Base-by-base conservation (phyloP, 2,797 vertebrate species). In the Trachops cirrhosus region DNA sequence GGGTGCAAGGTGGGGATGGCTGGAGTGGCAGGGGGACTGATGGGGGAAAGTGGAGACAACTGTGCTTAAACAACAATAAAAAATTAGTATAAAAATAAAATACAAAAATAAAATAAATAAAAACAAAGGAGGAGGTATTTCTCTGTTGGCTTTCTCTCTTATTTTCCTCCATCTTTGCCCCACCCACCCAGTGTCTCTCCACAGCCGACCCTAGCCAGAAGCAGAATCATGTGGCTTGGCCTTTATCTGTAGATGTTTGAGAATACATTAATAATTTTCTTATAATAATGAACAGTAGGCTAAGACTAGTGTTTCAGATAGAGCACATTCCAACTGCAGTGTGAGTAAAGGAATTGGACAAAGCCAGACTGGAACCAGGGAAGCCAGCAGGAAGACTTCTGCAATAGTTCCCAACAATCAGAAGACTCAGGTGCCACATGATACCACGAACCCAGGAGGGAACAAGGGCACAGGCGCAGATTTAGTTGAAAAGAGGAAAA, bases 401-500 rank as follows among this genome's bases (percentile, higher is more conserved):
- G 7, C 3, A 19, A 19, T 39, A 48, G 19, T 29, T 75, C 71
- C 77, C 50, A 50, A 29, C 85, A 92, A 54, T 75, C 16, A 73
- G 18, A 77, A 4, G 5, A 37, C 9, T 24, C 1, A 29, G 2
- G 7, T 19, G 9, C 26, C 44, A 4, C 0, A 0, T 11, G 39
- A 83, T 24, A 41, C 0, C 14, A 67, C 62, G 48, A 59, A 77
- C 2, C 4, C 41, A 34, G 57, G 70, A 77, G 32, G 37, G 18
- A 44, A 73, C 1, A 22, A 3, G 3, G 14, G 41, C 22, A 22
- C 29, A 91, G 18, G 24, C 6, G 2, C 9, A 54, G 32, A 48
- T 19, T 57, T 80, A 50, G 26, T 52, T 41, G 12, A 85, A 6
- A 24, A 57, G 1, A 74, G 6, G 46, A 71, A 59, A 3, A 44